phyloP scores from a whole-genome alignment of 2,113 vertebrate species.

The Alligator mississippiensis region DNA sequence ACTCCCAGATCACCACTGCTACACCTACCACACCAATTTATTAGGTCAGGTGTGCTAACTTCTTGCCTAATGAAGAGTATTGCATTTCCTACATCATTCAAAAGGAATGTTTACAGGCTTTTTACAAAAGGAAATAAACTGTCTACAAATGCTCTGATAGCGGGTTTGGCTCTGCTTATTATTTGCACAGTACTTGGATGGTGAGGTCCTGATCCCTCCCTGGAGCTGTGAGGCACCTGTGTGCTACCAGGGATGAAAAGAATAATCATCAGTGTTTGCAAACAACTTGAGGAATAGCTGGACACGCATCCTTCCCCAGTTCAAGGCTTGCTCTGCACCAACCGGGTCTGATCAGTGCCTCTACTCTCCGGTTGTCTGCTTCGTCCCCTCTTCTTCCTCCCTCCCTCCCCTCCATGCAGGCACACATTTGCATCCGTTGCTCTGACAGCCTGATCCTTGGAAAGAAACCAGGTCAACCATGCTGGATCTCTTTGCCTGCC shows the following conservation, averaged over 20 bases:
- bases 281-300: background rate
- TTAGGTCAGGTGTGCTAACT: background rate
- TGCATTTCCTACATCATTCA: background rate
- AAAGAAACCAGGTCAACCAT: rapidly evolving
- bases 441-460: rapidly evolving
- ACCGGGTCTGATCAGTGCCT: background rate
- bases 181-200: background rate
- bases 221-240: background rate
- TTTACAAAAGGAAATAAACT: background rate
- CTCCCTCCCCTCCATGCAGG: background rate
- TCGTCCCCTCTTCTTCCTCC: background rate
- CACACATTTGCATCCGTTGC: rapidly evolving
- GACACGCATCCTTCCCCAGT: background rate
- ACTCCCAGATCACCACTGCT: background rate
- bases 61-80: too few relatives aligned
- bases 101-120: background rate
- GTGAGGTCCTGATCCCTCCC: background rate
- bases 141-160: background rate
- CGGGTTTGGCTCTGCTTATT: background rate
- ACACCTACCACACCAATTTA: background rate
- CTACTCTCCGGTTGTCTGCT: background rate
- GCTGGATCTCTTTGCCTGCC: rapidly evolving
- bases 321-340: background rate
- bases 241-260: too few relatives aligned
- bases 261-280: background rate